Base-by-base conservation (phyloP, 1,140 invertebrate genomes). In the Andricus grossulariae region DNA sequence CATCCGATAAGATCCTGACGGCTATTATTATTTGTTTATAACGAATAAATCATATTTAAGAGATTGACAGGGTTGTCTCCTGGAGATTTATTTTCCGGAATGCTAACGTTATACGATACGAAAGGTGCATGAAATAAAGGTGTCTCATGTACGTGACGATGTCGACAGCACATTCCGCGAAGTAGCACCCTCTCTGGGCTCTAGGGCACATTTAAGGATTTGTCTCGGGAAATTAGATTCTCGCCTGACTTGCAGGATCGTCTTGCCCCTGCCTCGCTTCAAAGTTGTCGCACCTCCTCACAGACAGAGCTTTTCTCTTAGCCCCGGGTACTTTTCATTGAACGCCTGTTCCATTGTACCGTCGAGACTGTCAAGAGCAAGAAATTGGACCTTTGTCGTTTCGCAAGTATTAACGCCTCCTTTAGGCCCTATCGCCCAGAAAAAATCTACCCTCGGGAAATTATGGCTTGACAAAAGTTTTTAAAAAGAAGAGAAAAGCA, bases 211-310 rank as follows among this genome's bases (percentile, higher is more conserved):
- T 88, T 90, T 90, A 89, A 90, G 88, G 86, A 90, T 90, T 90
- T 90, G 87, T 90, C 89, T 88, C 89, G 88, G 89, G 88, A 91
- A 91, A 91, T 91, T 90, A 91, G 89, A 90, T 90, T 90, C 87
- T 90, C 88, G 88, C 86, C 83, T 86, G 87, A 89, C 87, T 90
- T 90, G 87, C 87, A 87, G 84, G 85, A 75, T 83, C 81, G 84
- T 87, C 84, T 82, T 74, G 57, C 75, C 73, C 81, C 73, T 82
- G 81, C 76, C 78, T 76, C 77, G 50, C 49, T 70, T 72, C 57
- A 32, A 39, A 12, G 79, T 76, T 76, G 80, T 83, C 82, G 76
- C 78, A 77, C 83, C 80, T 80, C 75, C 80, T 82, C 80, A 80
- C 72, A 82, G 79, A 81, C 77, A 83, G 80, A 81, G 57, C 75